Conservation (phyloP, 1,140 invertebrate species). For the Oncopeltus fasciatus region DNA sequence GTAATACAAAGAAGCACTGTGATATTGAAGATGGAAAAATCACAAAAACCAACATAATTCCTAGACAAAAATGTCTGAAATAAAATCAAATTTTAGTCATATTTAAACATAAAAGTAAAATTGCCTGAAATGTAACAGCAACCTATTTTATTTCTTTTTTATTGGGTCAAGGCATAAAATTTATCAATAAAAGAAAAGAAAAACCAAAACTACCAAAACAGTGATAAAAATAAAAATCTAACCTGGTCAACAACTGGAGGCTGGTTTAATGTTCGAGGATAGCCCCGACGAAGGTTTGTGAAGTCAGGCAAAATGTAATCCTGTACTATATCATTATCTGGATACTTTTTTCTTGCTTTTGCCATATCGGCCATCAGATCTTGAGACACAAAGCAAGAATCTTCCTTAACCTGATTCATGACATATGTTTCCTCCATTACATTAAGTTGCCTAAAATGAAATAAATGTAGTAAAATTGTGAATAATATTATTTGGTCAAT, state of each 20-base stretch:
- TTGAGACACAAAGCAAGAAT: conserved; percentile 84
- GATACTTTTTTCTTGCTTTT: conserved; percentile 45
- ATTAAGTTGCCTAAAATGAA: conserved; percentile 62
- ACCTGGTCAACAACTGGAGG: conserved; percentile 47
- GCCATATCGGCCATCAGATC: conserved; percentile 77
- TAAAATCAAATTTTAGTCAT: no score
- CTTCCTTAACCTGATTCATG: conserved; percentile 97
- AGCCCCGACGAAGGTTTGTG: conserved; percentile 68
- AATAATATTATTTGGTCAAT: no score
- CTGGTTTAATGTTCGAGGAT: conserved; percentile 45
- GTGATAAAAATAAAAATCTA: no score
- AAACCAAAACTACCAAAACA: no score
- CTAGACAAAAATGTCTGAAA: no score
- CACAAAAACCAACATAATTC: no score
- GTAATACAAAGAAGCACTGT: no score
- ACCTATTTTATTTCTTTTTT: not conserved
- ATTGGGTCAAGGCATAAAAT: not conserved
- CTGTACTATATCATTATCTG: conserved; percentile 44
- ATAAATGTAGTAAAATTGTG: no score
- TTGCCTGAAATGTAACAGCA: not conserved
- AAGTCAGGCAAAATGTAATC: conserved; percentile 96
- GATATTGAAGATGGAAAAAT: no score
- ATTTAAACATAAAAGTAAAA: no score
- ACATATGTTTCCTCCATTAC: conserved; percentile 99
- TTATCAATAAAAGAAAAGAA: no score